phyloP scores from a whole-genome alignment of 1,140 invertebrate genomes.

The Pogonomyrmex barbatus region DNA sequence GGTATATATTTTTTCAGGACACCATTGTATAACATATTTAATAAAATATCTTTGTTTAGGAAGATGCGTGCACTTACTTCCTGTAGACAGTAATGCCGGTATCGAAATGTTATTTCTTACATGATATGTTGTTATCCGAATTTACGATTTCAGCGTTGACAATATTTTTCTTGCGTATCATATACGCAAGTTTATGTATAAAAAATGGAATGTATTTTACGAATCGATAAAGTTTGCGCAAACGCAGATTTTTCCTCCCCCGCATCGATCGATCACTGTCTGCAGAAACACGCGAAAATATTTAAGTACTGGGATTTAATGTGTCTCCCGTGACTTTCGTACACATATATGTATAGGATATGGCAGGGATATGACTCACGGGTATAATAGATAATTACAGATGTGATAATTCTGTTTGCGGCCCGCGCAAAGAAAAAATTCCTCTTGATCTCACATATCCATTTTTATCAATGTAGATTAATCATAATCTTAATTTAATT shows the following conservation, averaged over 20 bases:
- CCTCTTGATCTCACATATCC: not conserved
- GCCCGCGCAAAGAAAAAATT: constrained; percentile 62
- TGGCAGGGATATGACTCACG: constrained; percentile 78
- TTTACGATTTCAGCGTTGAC: constrained; percentile 26
- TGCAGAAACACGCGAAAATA: constrained; percentile 40
- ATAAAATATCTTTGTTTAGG: constrained; percentile 48
- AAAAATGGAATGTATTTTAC: constrained; percentile 49
- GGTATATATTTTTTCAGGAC: constrained; percentile 38
- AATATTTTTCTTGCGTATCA: constrained; percentile 2
- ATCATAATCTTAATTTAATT: no score
- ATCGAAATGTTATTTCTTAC: not conserved
- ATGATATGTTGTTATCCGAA: constrained; percentile 58
- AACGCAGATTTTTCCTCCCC: constrained; percentile 15
- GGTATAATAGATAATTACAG: constrained; percentile 63
- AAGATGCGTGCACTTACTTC: constrained; percentile 37
- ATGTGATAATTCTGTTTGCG: constrained; percentile 52
- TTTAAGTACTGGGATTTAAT: constrained; percentile 71
- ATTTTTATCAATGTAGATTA: no score
- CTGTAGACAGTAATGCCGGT: constrained; percentile 54
- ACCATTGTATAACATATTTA: constrained; percentile 18
- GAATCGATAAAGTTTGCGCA: constrained; percentile 17
- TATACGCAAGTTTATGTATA: constrained; percentile 1
- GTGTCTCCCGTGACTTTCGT: constrained; percentile 20
- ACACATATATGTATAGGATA: constrained; percentile 72
- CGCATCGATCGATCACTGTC: constrained; percentile 40